Evolutionary conservation across 1,140 invertebrate species (phyloP).

Genomic region (Calosoma granatense): DNA sequence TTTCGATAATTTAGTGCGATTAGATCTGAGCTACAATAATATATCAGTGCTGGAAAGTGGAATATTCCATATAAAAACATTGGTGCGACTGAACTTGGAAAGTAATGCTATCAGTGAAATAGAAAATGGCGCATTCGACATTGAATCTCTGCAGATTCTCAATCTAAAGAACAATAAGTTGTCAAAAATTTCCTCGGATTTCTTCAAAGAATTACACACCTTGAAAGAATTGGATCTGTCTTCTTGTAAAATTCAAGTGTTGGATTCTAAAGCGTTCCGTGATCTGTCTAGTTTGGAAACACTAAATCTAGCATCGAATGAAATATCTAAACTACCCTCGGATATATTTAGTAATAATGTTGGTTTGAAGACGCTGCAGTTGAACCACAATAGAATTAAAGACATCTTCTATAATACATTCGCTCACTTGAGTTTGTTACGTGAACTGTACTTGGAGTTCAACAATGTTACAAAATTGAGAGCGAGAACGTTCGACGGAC

Average conservation of each 20-base stretch:
- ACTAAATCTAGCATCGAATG: neutral
- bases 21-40: neutral
- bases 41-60: neutral
- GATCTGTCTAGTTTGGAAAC: neutral
- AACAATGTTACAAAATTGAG: neutral
- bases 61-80: neutral
- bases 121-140: neutral
- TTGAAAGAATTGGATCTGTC: neutral
- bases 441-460: neutral
- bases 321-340: neutral
- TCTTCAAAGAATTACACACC: neutral
- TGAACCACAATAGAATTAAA: neutral
- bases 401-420: neutral
- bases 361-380: neutral
- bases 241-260: neutral
- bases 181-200: neutral
- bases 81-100: neutral
- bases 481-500: neutral
- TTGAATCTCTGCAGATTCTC: neutral
- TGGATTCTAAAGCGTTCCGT: neutral
- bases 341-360: neutral
- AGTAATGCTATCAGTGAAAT: constrained; percentile 5
- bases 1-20: neutral
- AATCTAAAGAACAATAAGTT: neutral
- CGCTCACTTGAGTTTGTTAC: neutral